Evolutionary conservation across 2,113 vertebrate species (phyloP).

Genomic region (Leptodactylus fuscus): DNA sequence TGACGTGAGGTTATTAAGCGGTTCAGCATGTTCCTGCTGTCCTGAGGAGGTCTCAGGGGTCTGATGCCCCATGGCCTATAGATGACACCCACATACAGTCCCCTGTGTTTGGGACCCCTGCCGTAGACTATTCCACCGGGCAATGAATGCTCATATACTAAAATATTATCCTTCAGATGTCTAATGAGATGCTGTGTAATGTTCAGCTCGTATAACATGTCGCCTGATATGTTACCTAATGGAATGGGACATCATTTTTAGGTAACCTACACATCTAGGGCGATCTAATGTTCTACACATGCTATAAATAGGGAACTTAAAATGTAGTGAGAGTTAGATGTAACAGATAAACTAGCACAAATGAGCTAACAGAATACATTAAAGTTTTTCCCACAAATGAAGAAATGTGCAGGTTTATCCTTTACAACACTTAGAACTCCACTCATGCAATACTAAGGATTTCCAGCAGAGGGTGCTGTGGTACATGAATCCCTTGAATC

Average conservation of each 20-base stretch:
- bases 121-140: too few relatives aligned
- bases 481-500: neutral
- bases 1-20: too few relatives aligned
- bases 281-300: neutral
- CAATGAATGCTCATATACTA: neutral
- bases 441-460: neutral
- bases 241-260: too few relatives aligned
- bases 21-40: too few relatives aligned
- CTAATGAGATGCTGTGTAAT: too few relatives aligned
- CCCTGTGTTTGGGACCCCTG: too few relatives aligned
- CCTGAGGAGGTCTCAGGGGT: too few relatives aligned
- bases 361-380: neutral
- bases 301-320: slow-evolving; percentile 4
- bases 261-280: too few relatives aligned
- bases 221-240: neutral
- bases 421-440: neutral
- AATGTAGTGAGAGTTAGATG: slow-evolving; percentile 14
- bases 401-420: neutral
- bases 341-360: slow-evolving; percentile 23
- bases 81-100: too few relatives aligned
- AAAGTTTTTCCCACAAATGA: neutral
- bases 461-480: slow-evolving; percentile 27
- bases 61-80: too few relatives aligned
- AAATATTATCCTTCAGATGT: neutral
- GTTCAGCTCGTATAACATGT: too few relatives aligned